A percentile compares a stretch with the other conserved stretches of the same genome.
These are phyloP conservation scores for Beris chalybata DNA, from an alignment of 2,888 invertebrate genomes.

Conservation along the genomic window DNA sequence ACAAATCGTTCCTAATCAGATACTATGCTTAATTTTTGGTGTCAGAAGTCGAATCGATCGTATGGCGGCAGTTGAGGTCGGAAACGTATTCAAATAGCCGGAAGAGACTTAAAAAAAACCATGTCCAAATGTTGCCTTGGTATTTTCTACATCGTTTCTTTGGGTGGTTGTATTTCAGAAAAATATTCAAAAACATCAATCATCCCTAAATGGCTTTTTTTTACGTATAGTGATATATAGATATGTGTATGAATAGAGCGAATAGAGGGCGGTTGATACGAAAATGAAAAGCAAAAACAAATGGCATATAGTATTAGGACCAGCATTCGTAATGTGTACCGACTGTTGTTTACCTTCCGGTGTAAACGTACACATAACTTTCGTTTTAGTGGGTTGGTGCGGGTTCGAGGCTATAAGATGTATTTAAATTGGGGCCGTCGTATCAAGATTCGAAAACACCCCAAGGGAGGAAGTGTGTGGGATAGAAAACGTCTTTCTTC, in stretches of 20 bases:
- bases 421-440: too few species aligned
- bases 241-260: conserved; percentile 26
- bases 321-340: conserved; percentile 8
- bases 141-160: conserved; percentile 18
- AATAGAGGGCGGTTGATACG: neutral
- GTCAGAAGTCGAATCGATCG: too few species aligned
- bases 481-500: too few species aligned
- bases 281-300: conserved; percentile 7
- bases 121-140: conserved; percentile 33
- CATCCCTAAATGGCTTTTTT: conserved; percentile 44
- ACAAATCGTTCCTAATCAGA: conserved; percentile 9
- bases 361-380: too few species aligned
- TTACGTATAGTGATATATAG: conserved; percentile 38
- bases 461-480: too few species aligned
- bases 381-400: too few species aligned
- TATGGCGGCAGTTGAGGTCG: conserved; percentile 32
- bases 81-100: conserved; percentile 41
- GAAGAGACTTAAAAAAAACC: conserved; percentile 23
- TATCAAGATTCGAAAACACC: too few species aligned
- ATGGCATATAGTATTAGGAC: conserved; percentile 10
- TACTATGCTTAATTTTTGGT: conserved; percentile 40
- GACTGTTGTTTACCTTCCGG: too few species aligned
- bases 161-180: conserved; percentile 24
- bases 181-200: conserved; percentile 42
- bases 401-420: too few species aligned